Percentiles rank a stretch among this genome's conserved stretches.
These are phyloP conservation scores for Chromobotia macracanthus DNA, from an alignment of 2,797 vertebrate genomes.

Conservation along the genomic window DNA sequence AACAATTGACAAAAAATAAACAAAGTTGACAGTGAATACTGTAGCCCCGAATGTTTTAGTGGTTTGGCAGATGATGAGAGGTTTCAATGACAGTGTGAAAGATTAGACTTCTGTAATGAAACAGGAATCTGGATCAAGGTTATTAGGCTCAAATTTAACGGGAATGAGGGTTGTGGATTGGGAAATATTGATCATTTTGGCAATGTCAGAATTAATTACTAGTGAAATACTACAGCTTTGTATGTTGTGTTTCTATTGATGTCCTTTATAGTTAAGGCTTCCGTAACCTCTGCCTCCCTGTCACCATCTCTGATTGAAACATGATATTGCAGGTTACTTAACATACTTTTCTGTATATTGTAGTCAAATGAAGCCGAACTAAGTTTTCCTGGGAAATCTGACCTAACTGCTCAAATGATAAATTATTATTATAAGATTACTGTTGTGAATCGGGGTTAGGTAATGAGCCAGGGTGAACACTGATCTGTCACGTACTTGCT, in stretches of 20 bases:
- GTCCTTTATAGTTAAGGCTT: neutral
- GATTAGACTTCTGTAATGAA: slow-evolving; percentile 2
- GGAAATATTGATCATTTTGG: slow-evolving; percentile 22
- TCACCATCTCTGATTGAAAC: too few relatives aligned
- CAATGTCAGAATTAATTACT: slow-evolving; percentile 3
- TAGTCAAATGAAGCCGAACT: too few relatives aligned
- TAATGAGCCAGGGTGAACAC: too few relatives aligned
- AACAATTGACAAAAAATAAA: slow-evolving; percentile 22
- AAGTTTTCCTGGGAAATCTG: too few relatives aligned
- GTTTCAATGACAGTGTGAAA: slow-evolving; percentile 9
- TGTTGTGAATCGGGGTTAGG: too few relatives aligned
- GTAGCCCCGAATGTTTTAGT: neutral
- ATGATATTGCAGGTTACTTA: too few relatives aligned
- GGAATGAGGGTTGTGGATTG: slow-evolving; percentile 16
- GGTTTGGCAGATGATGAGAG: slow-evolving; percentile 24
- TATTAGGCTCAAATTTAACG: slow-evolving; percentile 21
- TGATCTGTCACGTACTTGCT: too few relatives aligned
- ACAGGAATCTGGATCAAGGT: slow-evolving; percentile 12
- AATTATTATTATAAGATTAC: too few relatives aligned
- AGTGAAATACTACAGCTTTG: slow-evolving; percentile 2
- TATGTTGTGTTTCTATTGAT: neutral
- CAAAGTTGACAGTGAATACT: slow-evolving; percentile 20
- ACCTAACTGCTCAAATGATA: too few relatives aligned
- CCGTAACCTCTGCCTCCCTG: too few relatives aligned
- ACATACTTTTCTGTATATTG: too few relatives aligned